Percentiles rank a stretch among this genome's conserved stretches.
Conservation (phyloP, 2,888 invertebrate genomes). For the Thelaira solivaga region DNA sequence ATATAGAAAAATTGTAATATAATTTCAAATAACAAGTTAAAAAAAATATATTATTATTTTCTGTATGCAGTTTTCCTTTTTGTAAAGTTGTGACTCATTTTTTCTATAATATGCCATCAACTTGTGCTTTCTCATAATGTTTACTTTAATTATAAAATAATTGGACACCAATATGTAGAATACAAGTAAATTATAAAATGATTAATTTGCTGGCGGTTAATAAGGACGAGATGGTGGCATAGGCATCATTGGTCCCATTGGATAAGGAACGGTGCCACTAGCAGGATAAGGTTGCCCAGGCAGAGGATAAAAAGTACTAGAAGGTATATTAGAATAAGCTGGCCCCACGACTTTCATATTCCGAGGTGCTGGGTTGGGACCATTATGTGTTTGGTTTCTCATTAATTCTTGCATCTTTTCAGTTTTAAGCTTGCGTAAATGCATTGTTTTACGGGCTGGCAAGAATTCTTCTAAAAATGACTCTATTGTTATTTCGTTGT, state of each 20-base stretch:
- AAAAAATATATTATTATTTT: too few relatives aligned
- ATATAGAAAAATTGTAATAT: too few relatives aligned
- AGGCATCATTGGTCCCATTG: conserved; percentile 85
- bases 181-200: too few relatives aligned
- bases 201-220: conserved; percentile 50
- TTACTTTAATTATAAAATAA: too few relatives aligned
- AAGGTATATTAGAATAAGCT: conserved; percentile 69
- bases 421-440: conserved; percentile 91
- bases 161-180: too few relatives aligned
- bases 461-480: conserved; percentile 91
- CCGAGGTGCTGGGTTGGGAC: conserved; percentile 27
- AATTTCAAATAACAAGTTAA: too few relatives aligned
- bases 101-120: too few relatives aligned
- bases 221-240: conserved; percentile 89
- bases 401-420: conserved; percentile 93
- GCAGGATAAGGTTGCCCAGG: conserved; percentile 53
- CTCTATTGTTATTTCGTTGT: conserved; percentile 83
- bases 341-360: conserved; percentile 61
- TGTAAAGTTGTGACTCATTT: too few relatives aligned
- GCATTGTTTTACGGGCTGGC: conserved; percentile 85
- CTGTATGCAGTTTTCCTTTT: too few relatives aligned
- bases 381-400: conserved; percentile 66
- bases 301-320: conserved; percentile 69
- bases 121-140: too few relatives aligned
- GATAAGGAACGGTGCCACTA: conserved; percentile 73